Percentiles rank a stretch among this genome's conserved stretches.
Conservation (phyloP, 2,113 vertebrate genomes). For the Peromyscus maniculatus region DNA sequence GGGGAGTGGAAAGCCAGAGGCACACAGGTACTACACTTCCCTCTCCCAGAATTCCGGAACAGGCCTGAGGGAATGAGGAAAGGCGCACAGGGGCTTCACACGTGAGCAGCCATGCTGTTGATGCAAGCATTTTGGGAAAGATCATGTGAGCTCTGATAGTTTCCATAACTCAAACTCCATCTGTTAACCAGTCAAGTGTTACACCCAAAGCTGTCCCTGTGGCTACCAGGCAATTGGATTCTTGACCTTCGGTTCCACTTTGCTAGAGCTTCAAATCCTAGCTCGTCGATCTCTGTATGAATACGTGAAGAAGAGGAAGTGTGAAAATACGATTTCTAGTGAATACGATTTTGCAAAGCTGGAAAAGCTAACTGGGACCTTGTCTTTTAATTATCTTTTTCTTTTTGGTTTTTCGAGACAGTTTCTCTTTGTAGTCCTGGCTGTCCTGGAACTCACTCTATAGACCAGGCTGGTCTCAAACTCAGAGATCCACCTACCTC, state of each 20-base stretch:
- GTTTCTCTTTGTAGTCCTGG: too few relatives aligned
- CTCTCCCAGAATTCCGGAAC: background rate
- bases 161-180: slow-evolving; percentile 79
- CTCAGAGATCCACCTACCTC: too few relatives aligned
- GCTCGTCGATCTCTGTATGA: slow-evolving; percentile 75
- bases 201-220: slow-evolving; percentile 73
- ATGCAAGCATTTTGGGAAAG: background rate
- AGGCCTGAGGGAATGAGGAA: background rate
- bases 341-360: slow-evolving; percentile 67
- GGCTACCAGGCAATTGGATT: slow-evolving; percentile 75
- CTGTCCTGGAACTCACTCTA: too few relatives aligned
- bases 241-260: slow-evolving; percentile 77
- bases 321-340: slow-evolving; percentile 68
- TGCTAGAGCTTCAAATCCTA: slow-evolving; percentile 58
- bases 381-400: slow-evolving; percentile 36
- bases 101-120: background rate
- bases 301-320: slow-evolving; percentile 47
- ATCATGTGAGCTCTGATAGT: slow-evolving; percentile 70
- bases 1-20: background rate
- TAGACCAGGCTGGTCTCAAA: too few relatives aligned
- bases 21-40: background rate
- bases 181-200: slow-evolving; percentile 79
- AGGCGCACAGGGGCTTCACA: background rate
- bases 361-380: background rate
- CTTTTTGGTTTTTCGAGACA: background rate